Conservation (phyloP, 2,888 invertebrate species). For the Adela reaumurella region DNA sequence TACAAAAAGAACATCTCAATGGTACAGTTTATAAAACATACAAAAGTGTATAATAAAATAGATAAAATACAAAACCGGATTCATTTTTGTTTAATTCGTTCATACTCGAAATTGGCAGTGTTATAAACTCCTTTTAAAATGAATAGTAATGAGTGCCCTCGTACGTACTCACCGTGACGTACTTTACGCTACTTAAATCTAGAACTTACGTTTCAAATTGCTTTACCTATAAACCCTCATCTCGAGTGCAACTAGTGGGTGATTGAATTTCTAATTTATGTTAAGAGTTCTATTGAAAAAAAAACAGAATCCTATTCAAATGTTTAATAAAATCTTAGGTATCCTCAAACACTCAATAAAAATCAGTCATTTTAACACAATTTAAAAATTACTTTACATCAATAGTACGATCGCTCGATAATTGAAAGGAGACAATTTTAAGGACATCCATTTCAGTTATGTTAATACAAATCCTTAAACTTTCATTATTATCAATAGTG, state of each 20-base stretch:
- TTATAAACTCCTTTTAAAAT: slow-evolving; percentile 13
- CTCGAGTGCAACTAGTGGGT: slow-evolving; percentile 50
- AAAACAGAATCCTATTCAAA: slow-evolving; percentile 23
- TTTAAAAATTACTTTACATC: slow-evolving; percentile 53
- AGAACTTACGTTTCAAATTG: slow-evolving; percentile 52
- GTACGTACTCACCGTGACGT: slow-evolving; percentile 20
- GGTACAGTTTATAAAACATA: background rate
- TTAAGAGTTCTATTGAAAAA: slow-evolving; percentile 41
- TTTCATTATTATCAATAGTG: slow-evolving; percentile 51
- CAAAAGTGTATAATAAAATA: background rate
- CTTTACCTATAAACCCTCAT: slow-evolving; percentile 40
- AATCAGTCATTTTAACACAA: slow-evolving; percentile 57
- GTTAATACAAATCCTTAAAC: slow-evolving; percentile 50
- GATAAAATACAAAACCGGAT: background rate
- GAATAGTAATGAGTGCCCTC: slow-evolving; percentile 25
- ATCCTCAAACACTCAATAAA: slow-evolving; percentile 50
- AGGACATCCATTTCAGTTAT: slow-evolving; percentile 37
- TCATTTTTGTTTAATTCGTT: background rate
- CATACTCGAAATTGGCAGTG: slow-evolving; percentile 4
- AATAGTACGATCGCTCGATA: slow-evolving; percentile 44
- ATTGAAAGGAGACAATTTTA: slow-evolving; percentile 43
- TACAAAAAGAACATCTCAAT: no score
- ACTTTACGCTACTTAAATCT: slow-evolving; percentile 44
- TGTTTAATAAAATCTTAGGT: slow-evolving; percentile 45
- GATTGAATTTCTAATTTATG: slow-evolving; percentile 44